phyloP scores from a whole-genome alignment of 2,113 vertebrate genomes.

The Noturus placidus region DNA sequence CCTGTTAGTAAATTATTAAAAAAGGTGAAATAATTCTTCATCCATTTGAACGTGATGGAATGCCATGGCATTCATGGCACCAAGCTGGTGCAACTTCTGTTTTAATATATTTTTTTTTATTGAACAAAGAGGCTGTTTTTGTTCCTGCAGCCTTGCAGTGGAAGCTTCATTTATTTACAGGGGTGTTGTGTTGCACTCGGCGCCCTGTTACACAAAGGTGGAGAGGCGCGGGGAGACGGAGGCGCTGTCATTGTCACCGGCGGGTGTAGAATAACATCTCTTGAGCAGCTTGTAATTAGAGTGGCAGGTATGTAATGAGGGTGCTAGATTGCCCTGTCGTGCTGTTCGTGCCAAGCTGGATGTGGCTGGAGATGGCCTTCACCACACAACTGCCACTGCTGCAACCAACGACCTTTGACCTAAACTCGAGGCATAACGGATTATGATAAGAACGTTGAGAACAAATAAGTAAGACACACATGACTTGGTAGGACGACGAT shows the following conservation, averaged over 20 bases:
- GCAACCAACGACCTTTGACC: conserved; percentile 11
- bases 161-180: conserved; percentile 72
- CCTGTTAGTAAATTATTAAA: not conserved
- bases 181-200: conserved; percentile 69
- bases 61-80: too few species aligned
- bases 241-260: conserved; percentile 74
- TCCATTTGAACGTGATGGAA: too few species aligned
- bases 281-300: conserved; percentile 83
- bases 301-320: conserved; percentile 81
- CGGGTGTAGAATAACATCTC: conserved; percentile 80
- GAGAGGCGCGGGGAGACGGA: conserved; percentile 66
- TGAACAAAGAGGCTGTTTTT: conserved; percentile 50
- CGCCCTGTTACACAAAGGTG: conserved; percentile 64
- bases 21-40: not conserved
- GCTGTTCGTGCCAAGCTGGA: conserved; percentile 72
- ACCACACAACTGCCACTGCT: not conserved
- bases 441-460: not conserved
- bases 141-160: conserved; percentile 51
- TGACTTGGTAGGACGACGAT: not conserved
- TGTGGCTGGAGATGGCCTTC: conserved; percentile 59
- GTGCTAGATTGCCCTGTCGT: conserved; percentile 76
- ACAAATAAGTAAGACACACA: conserved; percentile 21
- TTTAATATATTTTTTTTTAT: not conserved
- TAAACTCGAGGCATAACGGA: not conserved
- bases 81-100: conserved; percentile 7